phyloP scores from a whole-genome alignment of 2,888 invertebrate species.

The Bombyx huttoni region DNA sequence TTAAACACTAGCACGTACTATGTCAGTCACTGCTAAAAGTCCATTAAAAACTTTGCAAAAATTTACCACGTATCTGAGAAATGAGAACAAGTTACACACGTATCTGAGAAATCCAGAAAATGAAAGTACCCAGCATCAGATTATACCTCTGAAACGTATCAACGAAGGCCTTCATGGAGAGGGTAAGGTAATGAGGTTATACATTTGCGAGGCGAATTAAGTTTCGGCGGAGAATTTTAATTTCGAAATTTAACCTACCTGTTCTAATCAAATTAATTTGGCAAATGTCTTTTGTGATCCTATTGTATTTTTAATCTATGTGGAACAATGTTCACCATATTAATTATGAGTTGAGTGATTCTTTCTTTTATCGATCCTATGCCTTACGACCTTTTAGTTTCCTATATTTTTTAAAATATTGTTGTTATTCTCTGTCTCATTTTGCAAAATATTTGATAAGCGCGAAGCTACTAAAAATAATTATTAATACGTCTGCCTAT shows the following conservation, averaged over 20 bases:
- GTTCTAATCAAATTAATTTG: constrained; percentile 21
- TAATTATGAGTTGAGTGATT: not conserved
- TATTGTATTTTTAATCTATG: not conserved
- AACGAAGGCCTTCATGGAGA: constrained; percentile 42
- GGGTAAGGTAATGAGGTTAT: constrained; percentile 52
- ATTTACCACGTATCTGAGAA: too few relatives aligned
- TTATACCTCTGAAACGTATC: constrained; percentile 39
- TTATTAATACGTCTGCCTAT: too few relatives aligned
- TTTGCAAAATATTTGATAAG: not conserved
- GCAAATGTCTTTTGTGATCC: not conserved
- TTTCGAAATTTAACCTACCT: constrained; percentile 22
- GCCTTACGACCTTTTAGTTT: not conserved
- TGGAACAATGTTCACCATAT: not conserved
- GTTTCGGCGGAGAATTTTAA: constrained; percentile 27
- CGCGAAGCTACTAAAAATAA: too few relatives aligned
- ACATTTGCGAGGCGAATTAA: constrained; percentile 39
- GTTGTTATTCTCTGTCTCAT: constrained; percentile 3
- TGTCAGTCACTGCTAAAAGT: constrained; percentile 6
- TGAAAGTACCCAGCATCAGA: constrained; percentile 31
- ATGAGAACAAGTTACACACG: constrained; percentile 15
- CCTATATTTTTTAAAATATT: not conserved
- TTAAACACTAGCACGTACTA: too few relatives aligned
- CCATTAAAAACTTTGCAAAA: constrained; percentile 10
- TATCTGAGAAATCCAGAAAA: constrained; percentile 27
- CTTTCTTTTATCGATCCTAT: not conserved